Conservation (phyloP, 1,140 invertebrate genomes). For the Drosophila sproati region DNA sequence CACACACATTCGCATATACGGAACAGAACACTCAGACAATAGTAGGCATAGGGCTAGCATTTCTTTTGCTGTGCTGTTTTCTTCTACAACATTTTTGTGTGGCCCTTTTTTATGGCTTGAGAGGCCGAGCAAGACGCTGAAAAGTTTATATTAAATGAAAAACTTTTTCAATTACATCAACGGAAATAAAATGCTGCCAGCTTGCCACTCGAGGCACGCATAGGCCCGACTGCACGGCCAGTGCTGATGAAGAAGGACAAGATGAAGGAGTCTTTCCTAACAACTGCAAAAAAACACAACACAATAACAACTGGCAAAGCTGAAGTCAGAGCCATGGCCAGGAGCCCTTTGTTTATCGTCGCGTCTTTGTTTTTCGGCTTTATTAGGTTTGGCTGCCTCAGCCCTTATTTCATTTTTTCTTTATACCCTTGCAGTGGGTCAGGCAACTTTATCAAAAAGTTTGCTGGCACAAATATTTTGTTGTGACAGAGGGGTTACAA, state of each 20-base stretch:
- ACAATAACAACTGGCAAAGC: slow-evolving; percentile 40
- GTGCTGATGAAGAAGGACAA: neutral
- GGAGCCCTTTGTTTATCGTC: slow-evolving; percentile 72
- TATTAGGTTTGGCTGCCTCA: slow-evolving; percentile 73
- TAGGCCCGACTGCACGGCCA: slow-evolving; percentile 27
- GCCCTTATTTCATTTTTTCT: slow-evolving; percentile 18
- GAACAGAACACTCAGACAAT: slow-evolving; percentile 20
- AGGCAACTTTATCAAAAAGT: slow-evolving; percentile 15
- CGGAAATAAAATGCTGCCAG: slow-evolving; percentile 83
- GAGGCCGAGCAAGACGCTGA: slow-evolving; percentile 62
- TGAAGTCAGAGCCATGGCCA: slow-evolving; percentile 13
- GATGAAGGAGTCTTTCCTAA: slow-evolving; percentile 34
- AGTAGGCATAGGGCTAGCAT: slow-evolving; percentile 59
- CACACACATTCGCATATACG: slow-evolving; percentile 20
- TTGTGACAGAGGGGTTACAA: neutral
- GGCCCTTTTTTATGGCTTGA: slow-evolving; percentile 51
- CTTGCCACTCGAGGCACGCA: slow-evolving; percentile 80
- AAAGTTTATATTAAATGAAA: slow-evolving; percentile 85
- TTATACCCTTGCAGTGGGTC: slow-evolving; percentile 28
- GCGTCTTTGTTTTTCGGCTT: slow-evolving; percentile 78
- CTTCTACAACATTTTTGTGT: slow-evolving; percentile 29
- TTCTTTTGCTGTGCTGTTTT: slow-evolving; percentile 44
- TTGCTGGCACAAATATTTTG: neutral
- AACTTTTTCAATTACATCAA: slow-evolving; percentile 85
- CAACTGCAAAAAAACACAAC: slow-evolving; percentile 36